phyloP scores from a whole-genome alignment of 2,113 vertebrate species.

The Gambusia holbrooki region DNA sequence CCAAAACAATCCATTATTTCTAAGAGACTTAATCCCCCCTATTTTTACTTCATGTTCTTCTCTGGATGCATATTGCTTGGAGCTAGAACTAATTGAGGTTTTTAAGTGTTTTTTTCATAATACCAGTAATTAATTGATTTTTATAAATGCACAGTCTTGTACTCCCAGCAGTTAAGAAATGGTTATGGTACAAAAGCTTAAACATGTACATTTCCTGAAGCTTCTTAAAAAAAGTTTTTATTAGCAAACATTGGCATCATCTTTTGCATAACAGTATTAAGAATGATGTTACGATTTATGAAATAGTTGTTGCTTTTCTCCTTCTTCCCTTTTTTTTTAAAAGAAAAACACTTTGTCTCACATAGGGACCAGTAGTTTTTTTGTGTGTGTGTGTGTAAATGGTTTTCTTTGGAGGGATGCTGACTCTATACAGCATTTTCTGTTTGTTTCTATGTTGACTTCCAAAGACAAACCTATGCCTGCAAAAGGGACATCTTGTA shows the following conservation, averaged over 20 bases:
- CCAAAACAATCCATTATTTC: slow-evolving; percentile 29
- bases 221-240: neutral
- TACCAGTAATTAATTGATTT: slow-evolving; percentile 28
- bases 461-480: too few species aligned
- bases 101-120: slow-evolving; percentile 16
- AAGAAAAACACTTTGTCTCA: too few species aligned
- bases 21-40: slow-evolving; percentile 24
- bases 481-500: too few species aligned
- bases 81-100: slow-evolving; percentile 38
- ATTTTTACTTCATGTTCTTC: slow-evolving; percentile 26
- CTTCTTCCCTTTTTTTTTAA: too few species aligned
- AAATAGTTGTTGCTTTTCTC: too few species aligned
- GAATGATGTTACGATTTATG: too few species aligned
- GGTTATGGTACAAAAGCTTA: neutral
- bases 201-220: neutral
- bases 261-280: neutral
- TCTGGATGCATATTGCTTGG: slow-evolving; percentile 27
- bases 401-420: too few species aligned
- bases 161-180: slow-evolving; percentile 3
- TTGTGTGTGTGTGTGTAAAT: too few species aligned
- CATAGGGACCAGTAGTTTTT: too few species aligned
- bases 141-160: slow-evolving; percentile 10
- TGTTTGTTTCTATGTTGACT: too few species aligned
- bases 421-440: too few species aligned
- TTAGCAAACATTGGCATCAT: neutral